These are phyloP conservation scores for Pachycephus smyrnensis DNA, from an alignment of 2,888 invertebrate genomes.

Conservation along the genomic window DNA sequence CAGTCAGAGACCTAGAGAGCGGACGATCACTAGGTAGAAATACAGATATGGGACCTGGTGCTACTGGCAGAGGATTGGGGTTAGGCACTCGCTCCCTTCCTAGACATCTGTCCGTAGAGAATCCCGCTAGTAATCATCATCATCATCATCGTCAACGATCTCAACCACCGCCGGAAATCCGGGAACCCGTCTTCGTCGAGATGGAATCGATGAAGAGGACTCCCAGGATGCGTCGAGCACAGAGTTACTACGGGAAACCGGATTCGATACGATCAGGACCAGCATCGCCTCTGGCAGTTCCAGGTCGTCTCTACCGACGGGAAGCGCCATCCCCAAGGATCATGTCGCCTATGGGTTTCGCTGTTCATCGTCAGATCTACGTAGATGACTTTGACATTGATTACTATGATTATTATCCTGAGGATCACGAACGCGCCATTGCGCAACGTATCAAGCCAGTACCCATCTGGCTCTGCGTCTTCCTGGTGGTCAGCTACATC, in stretches of 20 bases:
- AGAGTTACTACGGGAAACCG: conserved; percentile 16
- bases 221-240: conserved; percentile 12
- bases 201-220: conserved; percentile 19
- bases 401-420: conserved; percentile 69
- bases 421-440: conserved; percentile 62
- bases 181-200: conserved; percentile 11
- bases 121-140: background rate
- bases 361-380: conserved; percentile 73
- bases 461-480: conserved; percentile 90
- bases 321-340: conserved; percentile 71
- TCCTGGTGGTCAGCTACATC: conserved; percentile 90
- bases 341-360: conserved; percentile 78
- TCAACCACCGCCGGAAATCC: conserved; percentile 22
- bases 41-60: too few relatives aligned
- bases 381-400: conserved; percentile 73
- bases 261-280: too few relatives aligned
- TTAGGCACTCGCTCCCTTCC: conserved; percentile 17
- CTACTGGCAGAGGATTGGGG: background rate
- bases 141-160: conserved; percentile 19
- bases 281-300: too few relatives aligned
- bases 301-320: conserved; percentile 24
- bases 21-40: too few relatives aligned
- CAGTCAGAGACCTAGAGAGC: too few relatives aligned
- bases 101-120: background rate
- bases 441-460: conserved; percentile 76